Percentiles rank a stretch among this genome's conserved stretches.
These are phyloP conservation scores for Hydrozoanthus gracilis DNA, from an alignment of 92 coral and sea anemone genomes.

Conservation along the genomic window DNA sequence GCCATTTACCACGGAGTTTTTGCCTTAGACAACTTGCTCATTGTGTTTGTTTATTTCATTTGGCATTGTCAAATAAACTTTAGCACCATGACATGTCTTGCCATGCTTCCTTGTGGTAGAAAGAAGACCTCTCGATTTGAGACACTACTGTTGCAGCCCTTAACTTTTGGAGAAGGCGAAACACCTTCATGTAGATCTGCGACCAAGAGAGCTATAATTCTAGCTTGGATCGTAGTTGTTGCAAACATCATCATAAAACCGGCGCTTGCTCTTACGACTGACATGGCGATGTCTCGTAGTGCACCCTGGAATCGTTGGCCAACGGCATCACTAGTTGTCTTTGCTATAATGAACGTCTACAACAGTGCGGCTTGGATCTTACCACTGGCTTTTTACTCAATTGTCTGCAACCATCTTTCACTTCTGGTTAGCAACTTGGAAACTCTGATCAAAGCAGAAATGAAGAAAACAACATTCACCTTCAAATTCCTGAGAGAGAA, in stretches of 20 bases:
- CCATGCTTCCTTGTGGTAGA: conserved; percentile 22
- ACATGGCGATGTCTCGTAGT: background rate
- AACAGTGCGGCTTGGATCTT: conserved; percentile 21
- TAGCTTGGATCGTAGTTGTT: background rate
- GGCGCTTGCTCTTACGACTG: background rate
- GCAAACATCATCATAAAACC: background rate
- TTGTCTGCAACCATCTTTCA: conserved; percentile 28
- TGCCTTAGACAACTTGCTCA: background rate
- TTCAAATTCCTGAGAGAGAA: conserved; percentile 20
- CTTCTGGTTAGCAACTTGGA: conserved; percentile 9
- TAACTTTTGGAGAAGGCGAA: background rate
- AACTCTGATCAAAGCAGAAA: background rate
- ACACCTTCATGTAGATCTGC: background rate
- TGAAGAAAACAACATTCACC: background rate
- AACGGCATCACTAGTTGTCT: background rate
- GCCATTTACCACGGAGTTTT: background rate
- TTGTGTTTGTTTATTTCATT: background rate
- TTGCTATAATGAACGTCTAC: background rate
- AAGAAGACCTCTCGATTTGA: conserved; percentile 12
- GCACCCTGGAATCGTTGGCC: conserved; percentile 39
- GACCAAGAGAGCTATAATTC: background rate
- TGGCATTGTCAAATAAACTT: conserved; percentile 21
- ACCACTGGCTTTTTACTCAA: conserved; percentile 13
- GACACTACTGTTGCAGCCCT: background rate
- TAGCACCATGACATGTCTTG: conserved; percentile 1